Percentiles rank a stretch among this genome's conserved stretches.
Evolutionary conservation across 2,113 vertebrate species (phyloP).

Genomic region (Petromus typicus): DNA sequence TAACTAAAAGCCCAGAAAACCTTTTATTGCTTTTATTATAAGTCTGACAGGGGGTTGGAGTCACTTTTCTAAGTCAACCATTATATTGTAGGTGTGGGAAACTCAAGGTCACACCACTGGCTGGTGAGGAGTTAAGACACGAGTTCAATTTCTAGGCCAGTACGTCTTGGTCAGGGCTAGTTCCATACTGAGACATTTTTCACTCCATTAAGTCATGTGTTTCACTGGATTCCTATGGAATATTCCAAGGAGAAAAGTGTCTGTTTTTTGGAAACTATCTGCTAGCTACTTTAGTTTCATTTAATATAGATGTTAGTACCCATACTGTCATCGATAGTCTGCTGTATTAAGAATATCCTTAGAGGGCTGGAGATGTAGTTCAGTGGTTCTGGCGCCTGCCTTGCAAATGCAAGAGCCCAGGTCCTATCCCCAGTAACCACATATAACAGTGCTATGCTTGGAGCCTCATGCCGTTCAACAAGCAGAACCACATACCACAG

Average conservation of each 20-base stretch:
- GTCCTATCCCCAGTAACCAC: too few relatives aligned
- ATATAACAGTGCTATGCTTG: too few relatives aligned
- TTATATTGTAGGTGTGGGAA: background rate
- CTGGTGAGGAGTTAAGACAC: background rate
- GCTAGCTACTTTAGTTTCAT: background rate
- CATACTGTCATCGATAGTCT: background rate
- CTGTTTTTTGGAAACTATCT: background rate
- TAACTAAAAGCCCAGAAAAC: slow-evolving; percentile 30
- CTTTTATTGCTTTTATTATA: background rate
- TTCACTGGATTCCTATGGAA: background rate
- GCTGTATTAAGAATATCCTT: background rate
- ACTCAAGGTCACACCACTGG: background rate
- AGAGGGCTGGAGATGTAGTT: too few relatives aligned
- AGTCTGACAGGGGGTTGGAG: background rate
- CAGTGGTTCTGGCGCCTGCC: too few relatives aligned
- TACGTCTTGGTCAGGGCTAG: background rate
- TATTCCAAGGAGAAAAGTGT: background rate
- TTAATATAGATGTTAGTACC: background rate
- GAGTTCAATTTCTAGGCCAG: background rate
- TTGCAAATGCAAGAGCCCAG: too few relatives aligned
- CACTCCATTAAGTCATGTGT: background rate
- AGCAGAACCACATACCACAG: too few relatives aligned
- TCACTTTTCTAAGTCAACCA: background rate
- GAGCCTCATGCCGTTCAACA: too few relatives aligned
- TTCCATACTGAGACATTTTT: background rate